Conservation (phyloP, 2,888 invertebrate genomes). For the Blomia tropicalis region DNA sequence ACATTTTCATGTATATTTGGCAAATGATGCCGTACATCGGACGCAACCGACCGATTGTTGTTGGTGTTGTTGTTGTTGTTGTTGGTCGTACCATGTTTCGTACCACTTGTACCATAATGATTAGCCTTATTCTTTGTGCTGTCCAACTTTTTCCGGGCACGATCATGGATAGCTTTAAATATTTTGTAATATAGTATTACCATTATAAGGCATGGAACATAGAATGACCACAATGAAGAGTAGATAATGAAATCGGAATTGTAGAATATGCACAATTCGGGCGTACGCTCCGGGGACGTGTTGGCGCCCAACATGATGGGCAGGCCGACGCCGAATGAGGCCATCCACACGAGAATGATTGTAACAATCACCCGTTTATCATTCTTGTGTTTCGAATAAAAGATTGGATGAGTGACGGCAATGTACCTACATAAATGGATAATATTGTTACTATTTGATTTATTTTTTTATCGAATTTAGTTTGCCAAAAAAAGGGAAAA, state of each 20-base stretch:
- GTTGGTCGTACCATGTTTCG: no score
- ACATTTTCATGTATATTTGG: conserved; percentile 1
- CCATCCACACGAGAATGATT: conserved; percentile 85
- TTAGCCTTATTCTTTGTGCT: background rate
- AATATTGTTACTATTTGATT: background rate
- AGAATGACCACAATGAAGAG: conserved; percentile 94
- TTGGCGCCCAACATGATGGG: conserved; percentile 85
- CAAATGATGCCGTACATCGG: conserved; percentile 1
- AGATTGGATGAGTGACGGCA: conserved; percentile 95
- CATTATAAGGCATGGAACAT: conserved; percentile 96
- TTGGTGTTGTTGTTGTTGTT: background rate
- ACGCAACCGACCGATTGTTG: background rate
- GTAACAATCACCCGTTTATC: conserved; percentile 83
- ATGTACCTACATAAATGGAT: conserved; percentile 62
- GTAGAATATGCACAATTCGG: conserved; percentile 68
- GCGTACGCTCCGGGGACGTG: conserved; percentile 66
- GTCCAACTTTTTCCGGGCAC: conserved; percentile 21
- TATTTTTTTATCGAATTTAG: no score
- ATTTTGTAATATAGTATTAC: conserved; percentile 92
- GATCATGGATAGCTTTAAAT: conserved; percentile 58
- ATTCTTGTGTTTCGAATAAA: conserved; percentile 96
- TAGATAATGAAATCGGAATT: conserved; percentile 95
- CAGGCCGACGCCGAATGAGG: conserved; percentile 82
- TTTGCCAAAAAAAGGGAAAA: background rate
- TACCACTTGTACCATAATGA: background rate